Evolutionary conservation across 2,888 invertebrate species (phyloP).

Genomic region (Campaea margaritaria): DNA sequence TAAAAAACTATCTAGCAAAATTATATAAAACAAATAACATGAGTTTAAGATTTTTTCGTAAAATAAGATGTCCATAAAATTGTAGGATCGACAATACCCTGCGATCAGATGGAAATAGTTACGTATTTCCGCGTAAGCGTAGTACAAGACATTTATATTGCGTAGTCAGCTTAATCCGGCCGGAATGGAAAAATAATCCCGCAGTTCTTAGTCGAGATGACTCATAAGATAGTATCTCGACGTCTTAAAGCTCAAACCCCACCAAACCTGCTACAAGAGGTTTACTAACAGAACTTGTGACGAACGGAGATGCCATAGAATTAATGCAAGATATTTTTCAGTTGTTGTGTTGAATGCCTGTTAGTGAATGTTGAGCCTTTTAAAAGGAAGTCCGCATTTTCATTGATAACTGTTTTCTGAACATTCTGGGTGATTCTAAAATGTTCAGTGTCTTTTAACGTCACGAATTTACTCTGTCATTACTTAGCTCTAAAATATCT

Average conservation of each 20-base stretch:
- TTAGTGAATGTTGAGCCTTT: too few relatives aligned
- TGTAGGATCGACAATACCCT: not conserved
- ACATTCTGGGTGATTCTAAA: too few relatives aligned
- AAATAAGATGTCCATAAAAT: not conserved
- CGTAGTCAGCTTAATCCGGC: constrained; percentile 52
- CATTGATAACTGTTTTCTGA: not conserved
- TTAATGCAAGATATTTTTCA: too few relatives aligned
- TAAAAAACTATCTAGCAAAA: too few relatives aligned
- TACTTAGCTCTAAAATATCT: not conserved
- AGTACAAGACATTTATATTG: constrained; percentile 33
- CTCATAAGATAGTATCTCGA: constrained; percentile 12
- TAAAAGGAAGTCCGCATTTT: not conserved
- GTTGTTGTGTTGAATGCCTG: too few relatives aligned
- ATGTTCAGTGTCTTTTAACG: not conserved
- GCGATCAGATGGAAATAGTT: constrained; percentile 1
- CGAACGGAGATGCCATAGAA: too few relatives aligned
- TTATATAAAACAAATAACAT: not conserved
- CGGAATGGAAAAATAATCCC: constrained; percentile 61
- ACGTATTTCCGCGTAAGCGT: constrained; percentile 10
- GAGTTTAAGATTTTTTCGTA: not conserved
- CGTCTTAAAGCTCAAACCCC: not conserved
- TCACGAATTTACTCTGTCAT: not conserved
- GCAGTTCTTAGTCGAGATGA: constrained; percentile 46
- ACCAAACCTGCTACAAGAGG: not conserved
- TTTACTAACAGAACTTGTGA: not conserved